phyloP scores from a whole-genome alignment of 2,797 vertebrate genomes.

The Platyrinchus mystaceus region DNA sequence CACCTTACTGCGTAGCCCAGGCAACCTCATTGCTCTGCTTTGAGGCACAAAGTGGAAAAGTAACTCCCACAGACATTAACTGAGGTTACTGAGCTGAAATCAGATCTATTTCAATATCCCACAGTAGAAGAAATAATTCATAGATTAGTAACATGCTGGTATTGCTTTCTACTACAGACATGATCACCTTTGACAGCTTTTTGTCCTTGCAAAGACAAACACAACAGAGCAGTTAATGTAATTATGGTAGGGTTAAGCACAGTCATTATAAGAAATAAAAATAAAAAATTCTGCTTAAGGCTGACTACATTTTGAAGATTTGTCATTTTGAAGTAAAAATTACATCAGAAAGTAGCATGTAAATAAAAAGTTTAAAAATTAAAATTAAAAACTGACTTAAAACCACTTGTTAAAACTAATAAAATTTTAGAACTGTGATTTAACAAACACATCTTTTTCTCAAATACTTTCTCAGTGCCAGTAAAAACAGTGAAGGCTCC shows the following conservation, averaged over 20 bases:
- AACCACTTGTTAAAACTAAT: slow-evolving; percentile 15
- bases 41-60: background rate
- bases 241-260: background rate
- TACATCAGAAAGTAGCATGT: background rate
- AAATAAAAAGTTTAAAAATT: background rate
- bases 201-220: background rate
- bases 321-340: background rate
- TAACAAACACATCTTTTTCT: background rate
- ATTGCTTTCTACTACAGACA: background rate
- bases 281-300: background rate
- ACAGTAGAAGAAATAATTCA: background rate
- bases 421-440: slow-evolving; percentile 16
- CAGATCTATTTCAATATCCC: background rate
- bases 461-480: slow-evolving; percentile 1
- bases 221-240: background rate
- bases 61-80: background rate
- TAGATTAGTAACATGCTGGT: background rate
- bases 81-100: background rate
- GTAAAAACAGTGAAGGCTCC: slow-evolving; percentile 25
- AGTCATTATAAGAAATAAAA: background rate
- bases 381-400: background rate
- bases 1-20: background rate
- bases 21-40: background rate
- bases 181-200: background rate
- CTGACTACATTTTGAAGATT: background rate